Conservation (phyloP, 1,140 invertebrate genomes). For the Anagrus nilaparvatae region DNA sequence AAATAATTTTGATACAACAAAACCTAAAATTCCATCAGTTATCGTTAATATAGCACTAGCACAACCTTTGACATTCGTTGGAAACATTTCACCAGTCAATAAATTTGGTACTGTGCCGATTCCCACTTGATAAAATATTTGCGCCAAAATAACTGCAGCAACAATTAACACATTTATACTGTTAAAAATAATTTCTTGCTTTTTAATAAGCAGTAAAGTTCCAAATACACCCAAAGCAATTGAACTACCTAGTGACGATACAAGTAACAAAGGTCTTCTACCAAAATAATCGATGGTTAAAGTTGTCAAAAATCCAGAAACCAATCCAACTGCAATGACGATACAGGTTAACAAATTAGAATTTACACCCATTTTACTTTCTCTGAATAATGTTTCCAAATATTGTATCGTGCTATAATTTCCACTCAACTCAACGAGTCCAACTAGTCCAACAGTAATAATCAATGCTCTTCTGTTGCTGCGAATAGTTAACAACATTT, state of each 20-base stretch:
- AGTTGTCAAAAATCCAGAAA: conserved; percentile 51
- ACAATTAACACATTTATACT: conserved; percentile 44
- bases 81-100: conserved; percentile 67
- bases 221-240: conserved; percentile 47
- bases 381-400: conserved; percentile 58
- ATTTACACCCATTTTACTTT: conserved; percentile 45
- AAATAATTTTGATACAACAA: conserved; percentile 67
- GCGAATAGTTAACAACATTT: conserved; percentile 23
- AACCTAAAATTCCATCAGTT: conserved; percentile 65
- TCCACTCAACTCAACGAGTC: conserved; percentile 68
- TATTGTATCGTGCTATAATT: conserved; percentile 72
- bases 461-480: conserved; percentile 55
- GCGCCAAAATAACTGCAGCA: conserved; percentile 55
- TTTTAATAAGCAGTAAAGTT: conserved; percentile 41
- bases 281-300: conserved; percentile 61
- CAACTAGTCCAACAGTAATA: conserved; percentile 57
- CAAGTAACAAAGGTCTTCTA: conserved; percentile 55
- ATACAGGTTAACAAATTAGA: conserved; percentile 52
- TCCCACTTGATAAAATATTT: conserved; percentile 60
- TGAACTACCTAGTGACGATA: conserved; percentile 49
- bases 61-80: conserved; percentile 58
- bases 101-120: conserved; percentile 66
- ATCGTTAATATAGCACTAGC: conserved; percentile 53
- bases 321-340: conserved; percentile 58
- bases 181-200: conserved; percentile 2